Evolutionary conservation across 1,140 invertebrate species (phyloP), one percentile per base, ranked within the genome.

Genomic region (Meloidogyne floridensis): DNA sequence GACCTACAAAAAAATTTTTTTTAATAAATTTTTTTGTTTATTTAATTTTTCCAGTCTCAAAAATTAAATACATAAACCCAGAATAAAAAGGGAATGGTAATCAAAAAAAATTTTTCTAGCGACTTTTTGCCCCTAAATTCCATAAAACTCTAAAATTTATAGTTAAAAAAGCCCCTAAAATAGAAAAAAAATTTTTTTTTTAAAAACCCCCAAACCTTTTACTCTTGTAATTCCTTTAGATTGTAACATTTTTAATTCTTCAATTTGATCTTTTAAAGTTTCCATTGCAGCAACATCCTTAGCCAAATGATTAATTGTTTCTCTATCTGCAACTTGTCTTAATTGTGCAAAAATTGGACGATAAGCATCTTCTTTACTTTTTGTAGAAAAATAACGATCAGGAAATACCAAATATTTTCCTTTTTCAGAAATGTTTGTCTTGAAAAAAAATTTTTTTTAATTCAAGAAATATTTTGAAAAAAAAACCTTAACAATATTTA

Each of bases 231-330:
- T 69, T 7, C 81, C 81, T 51, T 73, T 74, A n/a, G 43, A 9
- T 72, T 82, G 80, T 13, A 82, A 59, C 18, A 53, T 42, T 65
- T 75, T 80, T 32, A 82, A n/a, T 54, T 82, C 81, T 20, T 82
- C 80, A 53, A 82, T 82, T 81, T 82, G 81, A 47, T 82, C 81
- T 32, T 70, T 74, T 51, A 82, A 75, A n/a, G 51, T 74, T 65
- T 82, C 81, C 80, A 82, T 82, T 82, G 56, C 81, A 77, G 80
- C 81, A 51, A 82, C 75, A 51, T 74, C 71, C 7, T 72, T 82
- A 6, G 81, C 81, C 42, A 82, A 70, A 53, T 82, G 56, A 43
- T 82, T 82, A n/a, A 82, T 43, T 2, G 81, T 82, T 56, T 80
- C 73, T 59, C 72, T 56, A 13, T 82, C 71, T n/a, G 65, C 80